phyloP scores from a whole-genome alignment of 2,797 vertebrate genomes.

The Acropternis orthonyx region DNA sequence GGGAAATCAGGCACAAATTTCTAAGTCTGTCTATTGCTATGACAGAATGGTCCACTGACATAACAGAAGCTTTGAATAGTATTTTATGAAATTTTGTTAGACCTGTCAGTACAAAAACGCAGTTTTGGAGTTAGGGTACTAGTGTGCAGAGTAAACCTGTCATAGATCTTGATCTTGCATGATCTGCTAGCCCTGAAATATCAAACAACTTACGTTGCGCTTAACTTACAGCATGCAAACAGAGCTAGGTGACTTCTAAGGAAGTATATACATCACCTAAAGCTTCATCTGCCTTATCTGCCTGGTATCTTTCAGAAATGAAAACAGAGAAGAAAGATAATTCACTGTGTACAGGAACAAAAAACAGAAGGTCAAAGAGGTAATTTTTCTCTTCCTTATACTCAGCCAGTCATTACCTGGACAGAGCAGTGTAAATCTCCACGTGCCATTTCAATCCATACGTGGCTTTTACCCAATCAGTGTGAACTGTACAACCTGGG shows the following conservation, averaged over 20 bases:
- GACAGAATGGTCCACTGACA: not conserved
- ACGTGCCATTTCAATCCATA: not conserved
- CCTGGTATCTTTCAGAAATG: not conserved
- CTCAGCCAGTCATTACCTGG: not conserved
- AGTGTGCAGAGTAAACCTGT: not conserved
- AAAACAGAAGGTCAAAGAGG: not conserved
- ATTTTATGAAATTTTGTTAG: not conserved
- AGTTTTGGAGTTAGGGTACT: not conserved
- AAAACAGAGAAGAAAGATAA: not conserved
- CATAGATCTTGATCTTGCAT: not conserved
- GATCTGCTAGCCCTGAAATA: not conserved
- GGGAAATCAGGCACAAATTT: not conserved
- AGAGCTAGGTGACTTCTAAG: not conserved
- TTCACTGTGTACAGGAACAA: not conserved
- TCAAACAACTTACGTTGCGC: accelerated
- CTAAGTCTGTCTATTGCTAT: not conserved
- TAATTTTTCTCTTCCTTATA: not conserved
- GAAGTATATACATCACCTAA: not conserved
- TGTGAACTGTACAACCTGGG: not conserved
- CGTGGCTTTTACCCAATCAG: not conserved
- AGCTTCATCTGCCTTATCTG: not conserved
- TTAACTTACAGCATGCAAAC: not conserved
- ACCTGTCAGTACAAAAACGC: not conserved
- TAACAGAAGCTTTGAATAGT: not conserved
- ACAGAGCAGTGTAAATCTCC: not conserved